Conservation (phyloP, 2,113 vertebrate genomes). For the Podarcis cretensis region DNA sequence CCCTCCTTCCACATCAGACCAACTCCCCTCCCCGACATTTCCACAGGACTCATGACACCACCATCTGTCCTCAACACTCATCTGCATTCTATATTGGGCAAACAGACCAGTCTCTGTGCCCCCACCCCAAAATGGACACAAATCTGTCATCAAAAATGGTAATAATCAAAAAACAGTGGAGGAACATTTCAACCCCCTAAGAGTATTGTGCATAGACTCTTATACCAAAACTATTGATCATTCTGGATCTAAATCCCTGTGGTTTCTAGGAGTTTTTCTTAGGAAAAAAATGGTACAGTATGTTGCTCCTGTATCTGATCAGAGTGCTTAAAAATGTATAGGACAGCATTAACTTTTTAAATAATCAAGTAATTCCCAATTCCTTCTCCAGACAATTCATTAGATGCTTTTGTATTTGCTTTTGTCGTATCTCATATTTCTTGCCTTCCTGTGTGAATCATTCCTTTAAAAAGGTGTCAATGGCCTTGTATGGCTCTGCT, state of each 20-base stretch:
- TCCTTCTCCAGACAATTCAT: conserved; percentile 55
- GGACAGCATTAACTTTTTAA: neutral
- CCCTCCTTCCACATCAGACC: neutral
- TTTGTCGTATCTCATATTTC: neutral
- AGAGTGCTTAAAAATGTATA: neutral
- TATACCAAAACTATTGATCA: no score
- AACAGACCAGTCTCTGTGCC: neutral
- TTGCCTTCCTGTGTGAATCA: neutral
- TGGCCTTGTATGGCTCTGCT: neutral
- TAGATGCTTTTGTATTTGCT: neutral
- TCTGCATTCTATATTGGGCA: neutral
- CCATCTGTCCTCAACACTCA: neutral
- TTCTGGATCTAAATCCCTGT: neutral
- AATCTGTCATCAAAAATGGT: no score
- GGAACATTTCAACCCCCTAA: no score
- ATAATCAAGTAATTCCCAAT: conserved; percentile 54
- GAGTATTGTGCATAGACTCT: neutral
- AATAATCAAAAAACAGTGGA: no score
- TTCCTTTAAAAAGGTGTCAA: neutral
- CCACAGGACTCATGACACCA: neutral
- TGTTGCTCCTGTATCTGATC: neutral
- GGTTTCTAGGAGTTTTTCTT: neutral
- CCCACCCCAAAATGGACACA: neutral
- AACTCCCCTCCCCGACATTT: neutral
- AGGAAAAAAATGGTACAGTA: no score